phyloP scores from a whole-genome alignment of 2,888 invertebrate genomes.

The Drosophila mayaguana region DNA sequence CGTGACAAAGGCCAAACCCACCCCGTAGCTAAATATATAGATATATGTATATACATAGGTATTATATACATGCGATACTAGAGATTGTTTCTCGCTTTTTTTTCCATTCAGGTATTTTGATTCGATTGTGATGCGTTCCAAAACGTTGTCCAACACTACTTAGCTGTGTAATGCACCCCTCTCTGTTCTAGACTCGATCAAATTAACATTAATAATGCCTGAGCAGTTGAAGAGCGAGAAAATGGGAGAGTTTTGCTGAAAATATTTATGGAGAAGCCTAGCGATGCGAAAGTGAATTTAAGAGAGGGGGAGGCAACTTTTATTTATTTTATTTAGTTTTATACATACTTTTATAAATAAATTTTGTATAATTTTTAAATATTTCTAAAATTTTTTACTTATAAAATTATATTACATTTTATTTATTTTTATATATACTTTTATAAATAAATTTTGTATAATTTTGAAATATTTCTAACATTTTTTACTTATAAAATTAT shows the following conservation, averaged over 20 bases:
- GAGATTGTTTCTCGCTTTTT: not conserved
- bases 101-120: not conserved
- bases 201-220: not conserved
- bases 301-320: not conserved
- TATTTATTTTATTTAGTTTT: no score
- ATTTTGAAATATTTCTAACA: no score
- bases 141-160: not conserved
- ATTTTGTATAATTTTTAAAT: no score
- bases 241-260: not conserved
- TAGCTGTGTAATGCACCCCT: slow-evolving; percentile 5
- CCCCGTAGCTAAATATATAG: slow-evolving; percentile 6
- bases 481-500: no score
- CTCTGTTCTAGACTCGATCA: not conserved
- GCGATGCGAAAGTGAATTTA: not conserved
- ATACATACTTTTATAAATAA: no score
- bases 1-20: slow-evolving; percentile 5
- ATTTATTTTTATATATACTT: no score
- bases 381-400: no score
- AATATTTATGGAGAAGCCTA: not conserved
- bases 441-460: no score
- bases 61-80: not conserved
- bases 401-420: no score
- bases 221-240: no score
- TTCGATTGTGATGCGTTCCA: not conserved
- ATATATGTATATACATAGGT: not conserved